Conservation (phyloP, 1,140 invertebrate genomes). For the Paraescarpia echinospica region DNA sequence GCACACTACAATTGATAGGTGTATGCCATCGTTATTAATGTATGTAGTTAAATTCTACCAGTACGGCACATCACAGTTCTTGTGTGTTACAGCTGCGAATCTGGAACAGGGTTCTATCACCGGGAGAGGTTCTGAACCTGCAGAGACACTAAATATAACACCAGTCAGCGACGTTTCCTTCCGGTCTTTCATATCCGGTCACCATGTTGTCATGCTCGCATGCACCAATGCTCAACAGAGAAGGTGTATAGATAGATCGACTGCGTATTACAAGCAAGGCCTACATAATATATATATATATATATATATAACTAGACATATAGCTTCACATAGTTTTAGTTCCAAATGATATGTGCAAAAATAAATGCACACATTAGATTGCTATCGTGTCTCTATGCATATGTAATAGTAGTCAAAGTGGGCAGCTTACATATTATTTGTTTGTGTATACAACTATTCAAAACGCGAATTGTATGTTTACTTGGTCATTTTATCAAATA, state of each 20-base stretch:
- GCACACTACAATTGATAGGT: no score
- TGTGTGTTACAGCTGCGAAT: neutral
- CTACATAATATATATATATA: no score
- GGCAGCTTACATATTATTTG: neutral
- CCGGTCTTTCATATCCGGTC: neutral
- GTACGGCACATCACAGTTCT: neutral
- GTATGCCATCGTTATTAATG: no score
- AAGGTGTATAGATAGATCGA: neutral
- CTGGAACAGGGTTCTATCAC: neutral
- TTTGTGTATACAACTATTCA: neutral
- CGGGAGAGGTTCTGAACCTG: neutral
- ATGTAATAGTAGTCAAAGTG: neutral
- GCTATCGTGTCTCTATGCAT: neutral
- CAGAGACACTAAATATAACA: neutral
- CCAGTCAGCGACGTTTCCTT: neutral
- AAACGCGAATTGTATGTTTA: neutral
- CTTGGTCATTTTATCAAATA: neutral
- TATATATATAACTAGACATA: neutral
- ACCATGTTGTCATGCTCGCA: neutral
- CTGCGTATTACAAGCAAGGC: neutral
- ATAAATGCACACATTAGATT: neutral
- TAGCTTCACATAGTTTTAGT: neutral
- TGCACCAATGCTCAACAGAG: neutral
- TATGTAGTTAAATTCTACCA: no score
- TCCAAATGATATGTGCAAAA: neutral